phyloP scores from a whole-genome alignment of 2,797 vertebrate species.

The Sebastes ruberrimus region DNA sequence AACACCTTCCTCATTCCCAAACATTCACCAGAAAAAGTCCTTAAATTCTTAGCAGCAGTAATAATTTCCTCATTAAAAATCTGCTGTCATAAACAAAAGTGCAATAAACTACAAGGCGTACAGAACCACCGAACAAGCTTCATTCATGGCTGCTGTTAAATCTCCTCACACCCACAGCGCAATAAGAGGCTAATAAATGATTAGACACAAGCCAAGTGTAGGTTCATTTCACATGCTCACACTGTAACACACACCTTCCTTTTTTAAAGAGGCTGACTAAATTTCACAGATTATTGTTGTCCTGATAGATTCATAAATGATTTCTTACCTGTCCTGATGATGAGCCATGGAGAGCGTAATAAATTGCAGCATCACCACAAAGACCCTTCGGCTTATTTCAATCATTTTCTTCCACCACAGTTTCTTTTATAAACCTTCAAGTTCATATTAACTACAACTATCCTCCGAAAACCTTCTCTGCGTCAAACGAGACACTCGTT shows the following conservation, averaged over 20 bases:
- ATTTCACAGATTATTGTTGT: background rate
- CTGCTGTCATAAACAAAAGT: constrained; percentile 48
- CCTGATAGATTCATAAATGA: background rate
- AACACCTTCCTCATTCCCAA: constrained; percentile 44
- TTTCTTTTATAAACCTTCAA: background rate
- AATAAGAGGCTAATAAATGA: constrained; percentile 49
- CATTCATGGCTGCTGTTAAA: constrained; percentile 45
- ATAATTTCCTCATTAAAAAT: constrained; percentile 53
- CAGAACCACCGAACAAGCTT: constrained; percentile 27
- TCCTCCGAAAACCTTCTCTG: background rate
- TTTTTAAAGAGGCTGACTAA: background rate
- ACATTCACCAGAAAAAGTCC: constrained; percentile 15
- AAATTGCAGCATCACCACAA: constrained; percentile 42
- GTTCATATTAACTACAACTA: constrained; percentile 49
- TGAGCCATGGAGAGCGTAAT: constrained; percentile 51
- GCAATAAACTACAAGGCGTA: constrained; percentile 42
- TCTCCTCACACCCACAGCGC: constrained; percentile 47
- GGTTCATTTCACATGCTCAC: constrained; percentile 29
- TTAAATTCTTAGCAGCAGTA: constrained; percentile 7
- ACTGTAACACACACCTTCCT: constrained; percentile 5
- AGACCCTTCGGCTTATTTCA: constrained; percentile 34
- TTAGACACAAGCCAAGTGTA: constrained; percentile 29
- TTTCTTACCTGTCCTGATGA: constrained; percentile 63
- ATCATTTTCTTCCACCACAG: constrained; percentile 60
- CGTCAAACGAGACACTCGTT: background rate